These are phyloP conservation scores for Dynastes grantii DNA, from an alignment of 2,888 invertebrate species.

Conservation along the genomic window DNA sequence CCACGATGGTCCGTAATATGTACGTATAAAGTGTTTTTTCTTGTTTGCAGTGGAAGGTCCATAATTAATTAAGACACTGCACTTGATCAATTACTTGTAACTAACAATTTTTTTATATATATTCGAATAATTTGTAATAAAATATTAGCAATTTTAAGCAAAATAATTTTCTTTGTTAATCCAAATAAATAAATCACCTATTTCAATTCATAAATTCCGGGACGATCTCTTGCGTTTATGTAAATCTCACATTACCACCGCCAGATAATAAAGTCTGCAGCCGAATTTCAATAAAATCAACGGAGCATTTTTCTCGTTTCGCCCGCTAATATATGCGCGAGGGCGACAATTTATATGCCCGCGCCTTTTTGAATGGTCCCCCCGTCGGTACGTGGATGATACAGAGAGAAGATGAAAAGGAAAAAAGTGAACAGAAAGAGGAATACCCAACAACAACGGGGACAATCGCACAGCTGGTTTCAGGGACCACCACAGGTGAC, in stretches of 20 bases:
- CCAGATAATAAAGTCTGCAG: constrained; percentile 33
- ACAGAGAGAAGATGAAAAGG: constrained; percentile 2
- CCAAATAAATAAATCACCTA: too few species aligned
- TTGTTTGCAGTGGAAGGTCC: too few species aligned
- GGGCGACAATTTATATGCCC: constrained; percentile 56
- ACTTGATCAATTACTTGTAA: too few species aligned
- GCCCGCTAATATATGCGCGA: constrained; percentile 56
- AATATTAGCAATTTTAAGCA: too few species aligned
- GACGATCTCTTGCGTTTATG: not conserved
- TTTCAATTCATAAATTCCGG: too few species aligned
- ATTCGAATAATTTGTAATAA: too few species aligned
- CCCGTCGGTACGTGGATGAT: constrained; percentile 7
- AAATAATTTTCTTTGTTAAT: too few species aligned
- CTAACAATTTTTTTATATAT: too few species aligned
- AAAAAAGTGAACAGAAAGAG: constrained; percentile 26
- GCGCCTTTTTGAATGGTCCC: constrained; percentile 55
- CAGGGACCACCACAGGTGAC: constrained; percentile 63
- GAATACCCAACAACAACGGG: constrained; percentile 52
- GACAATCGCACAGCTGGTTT: constrained; percentile 58
- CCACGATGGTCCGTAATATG: too few species aligned
- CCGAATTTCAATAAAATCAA: constrained; percentile 60
- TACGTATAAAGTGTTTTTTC: too few species aligned
- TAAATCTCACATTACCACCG: not conserved
- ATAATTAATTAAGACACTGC: too few species aligned
- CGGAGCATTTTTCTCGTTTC: constrained; percentile 52